phyloP scores from a whole-genome alignment of 2,113 vertebrate species.

The Oncorhynchus masou region DNA sequence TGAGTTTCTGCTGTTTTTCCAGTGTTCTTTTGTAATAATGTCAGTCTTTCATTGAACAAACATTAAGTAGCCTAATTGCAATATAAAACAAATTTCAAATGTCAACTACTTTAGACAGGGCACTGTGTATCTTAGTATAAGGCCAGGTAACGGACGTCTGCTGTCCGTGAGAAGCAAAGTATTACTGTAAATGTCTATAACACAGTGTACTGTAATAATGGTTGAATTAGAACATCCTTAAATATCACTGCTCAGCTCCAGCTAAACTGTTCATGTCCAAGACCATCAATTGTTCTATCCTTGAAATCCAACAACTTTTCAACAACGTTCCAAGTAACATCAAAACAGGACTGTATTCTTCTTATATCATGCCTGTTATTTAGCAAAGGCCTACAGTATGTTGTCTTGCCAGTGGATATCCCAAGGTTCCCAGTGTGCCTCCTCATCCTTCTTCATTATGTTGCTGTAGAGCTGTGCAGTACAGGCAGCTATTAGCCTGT shows the following conservation, averaged over 20 bases:
- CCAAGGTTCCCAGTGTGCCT: not conserved
- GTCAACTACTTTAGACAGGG: not conserved
- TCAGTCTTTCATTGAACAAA: constrained; percentile 1
- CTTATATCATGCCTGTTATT: not conserved
- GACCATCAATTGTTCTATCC: not conserved
- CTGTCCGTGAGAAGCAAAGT: not conserved
- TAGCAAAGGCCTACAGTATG: not conserved
- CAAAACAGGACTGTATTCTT: not conserved
- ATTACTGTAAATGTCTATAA: not conserved
- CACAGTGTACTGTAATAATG: not conserved
- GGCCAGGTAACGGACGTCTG: too few relatives aligned
- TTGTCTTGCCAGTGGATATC: not conserved
- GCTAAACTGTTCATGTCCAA: not conserved
- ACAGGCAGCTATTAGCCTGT: constrained; percentile 1
- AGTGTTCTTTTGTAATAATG: not conserved
- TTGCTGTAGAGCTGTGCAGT: constrained; percentile 11
- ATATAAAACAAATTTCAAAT: too few relatives aligned
- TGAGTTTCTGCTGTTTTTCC: not conserved
- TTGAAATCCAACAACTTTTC: constrained; percentile 4
- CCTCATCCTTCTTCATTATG: constrained; percentile 16
- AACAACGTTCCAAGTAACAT: constrained; percentile 1
- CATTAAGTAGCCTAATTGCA: not conserved
- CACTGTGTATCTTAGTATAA: too few relatives aligned
- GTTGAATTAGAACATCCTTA: not conserved
- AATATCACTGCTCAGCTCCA: not conserved